phyloP scores from a whole-genome alignment of 1,140 invertebrate genomes.

The Pinna nobilis region DNA sequence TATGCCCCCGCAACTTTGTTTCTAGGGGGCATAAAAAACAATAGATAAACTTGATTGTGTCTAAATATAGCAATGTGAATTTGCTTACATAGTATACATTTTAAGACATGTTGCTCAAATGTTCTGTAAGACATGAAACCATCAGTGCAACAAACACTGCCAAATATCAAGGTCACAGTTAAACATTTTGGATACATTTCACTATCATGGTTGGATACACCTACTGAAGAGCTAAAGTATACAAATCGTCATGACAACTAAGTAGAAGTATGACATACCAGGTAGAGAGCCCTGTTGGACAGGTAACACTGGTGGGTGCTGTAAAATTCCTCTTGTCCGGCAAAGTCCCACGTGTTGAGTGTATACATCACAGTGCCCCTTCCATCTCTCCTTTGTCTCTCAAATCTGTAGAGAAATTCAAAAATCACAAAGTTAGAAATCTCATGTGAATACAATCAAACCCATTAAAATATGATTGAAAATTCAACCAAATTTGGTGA shows the following conservation, averaged over 20 bases:
- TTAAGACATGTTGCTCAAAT: too few species aligned
- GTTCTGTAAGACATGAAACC: too few species aligned
- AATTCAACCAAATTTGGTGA: neutral
- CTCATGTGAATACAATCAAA: neutral
- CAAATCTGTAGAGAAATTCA: slow-evolving; percentile 42
- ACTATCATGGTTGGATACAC: neutral
- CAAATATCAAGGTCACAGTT: too few species aligned
- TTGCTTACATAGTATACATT: too few species aligned
- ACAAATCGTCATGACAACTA: neutral
- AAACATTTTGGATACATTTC: too few species aligned
- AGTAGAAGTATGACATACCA: slow-evolving; percentile 82
- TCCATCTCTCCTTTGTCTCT: slow-evolving; percentile 45
- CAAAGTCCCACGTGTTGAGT: slow-evolving; percentile 99
- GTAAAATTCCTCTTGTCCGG: slow-evolving; percentile 86
- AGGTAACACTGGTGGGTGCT: slow-evolving; percentile 99
- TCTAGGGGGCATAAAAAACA: too few species aligned
- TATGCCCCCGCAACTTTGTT: too few species aligned
- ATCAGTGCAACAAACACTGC: too few species aligned
- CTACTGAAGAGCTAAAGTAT: neutral
- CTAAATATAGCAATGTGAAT: too few species aligned
- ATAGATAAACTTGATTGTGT: too few species aligned
- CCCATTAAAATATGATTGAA: too few species aligned
- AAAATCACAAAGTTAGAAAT: neutral
- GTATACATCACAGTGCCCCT: slow-evolving; percentile 80
- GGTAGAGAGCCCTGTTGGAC: slow-evolving; percentile 94